Conservation (phyloP, 2,797 vertebrate genomes). For the Hydrophis major region DNA sequence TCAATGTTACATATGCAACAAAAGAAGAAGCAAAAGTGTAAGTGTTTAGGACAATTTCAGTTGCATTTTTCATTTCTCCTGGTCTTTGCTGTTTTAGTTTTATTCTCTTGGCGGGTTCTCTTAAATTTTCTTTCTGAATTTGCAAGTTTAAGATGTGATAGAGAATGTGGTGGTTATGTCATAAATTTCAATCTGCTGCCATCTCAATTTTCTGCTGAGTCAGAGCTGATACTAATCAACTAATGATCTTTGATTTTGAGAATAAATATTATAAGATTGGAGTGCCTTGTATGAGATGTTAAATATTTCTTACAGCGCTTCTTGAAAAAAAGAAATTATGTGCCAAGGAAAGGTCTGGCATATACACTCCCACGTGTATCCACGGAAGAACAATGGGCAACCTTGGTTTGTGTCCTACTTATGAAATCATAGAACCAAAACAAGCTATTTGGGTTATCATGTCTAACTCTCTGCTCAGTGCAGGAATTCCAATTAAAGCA, state of each 20-base stretch:
- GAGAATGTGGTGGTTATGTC: neutral
- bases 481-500: neutral
- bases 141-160: neutral
- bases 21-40: constrained; percentile 95
- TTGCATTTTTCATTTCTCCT: fast-evolving
- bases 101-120: neutral
- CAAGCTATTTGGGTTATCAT: neutral
- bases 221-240: neutral
- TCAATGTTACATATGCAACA: constrained; percentile 90
- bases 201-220: neutral
- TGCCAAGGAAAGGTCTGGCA: neutral
- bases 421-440: neutral
- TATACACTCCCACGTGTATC: neutral
- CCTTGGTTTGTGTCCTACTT: neutral
- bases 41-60: constrained; percentile 60
- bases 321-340: neutral
- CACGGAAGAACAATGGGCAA: neutral
- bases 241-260: neutral
- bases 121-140: neutral
- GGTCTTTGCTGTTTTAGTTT: neutral
- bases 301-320: neutral
- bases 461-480: neutral
- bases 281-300: neutral
- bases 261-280: neutral
- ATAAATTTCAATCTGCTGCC: neutral